These are phyloP conservation scores for Coregonus sp. DNA, from an alignment of 2,797 vertebrate species.

Conservation along the genomic window DNA sequence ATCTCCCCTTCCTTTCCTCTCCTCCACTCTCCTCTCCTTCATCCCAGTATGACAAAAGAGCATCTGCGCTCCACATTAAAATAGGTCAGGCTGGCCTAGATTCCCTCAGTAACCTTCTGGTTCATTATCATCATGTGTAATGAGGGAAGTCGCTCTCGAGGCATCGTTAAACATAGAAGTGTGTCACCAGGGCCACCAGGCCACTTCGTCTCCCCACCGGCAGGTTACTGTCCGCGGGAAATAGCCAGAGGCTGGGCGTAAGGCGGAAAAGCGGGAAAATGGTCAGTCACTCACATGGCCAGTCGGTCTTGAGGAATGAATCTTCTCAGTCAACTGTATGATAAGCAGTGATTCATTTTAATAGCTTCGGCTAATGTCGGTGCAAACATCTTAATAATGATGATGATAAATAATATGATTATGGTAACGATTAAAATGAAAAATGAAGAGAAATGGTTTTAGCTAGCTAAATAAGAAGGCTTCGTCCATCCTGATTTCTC, in stretches of 20 bases:
- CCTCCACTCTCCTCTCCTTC: background rate
- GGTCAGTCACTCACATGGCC: background rate
- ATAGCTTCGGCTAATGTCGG: background rate
- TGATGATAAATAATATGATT: background rate
- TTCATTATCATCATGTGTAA: constrained; percentile 54
- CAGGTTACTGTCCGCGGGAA: background rate
- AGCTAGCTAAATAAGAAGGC: constrained; percentile 23
- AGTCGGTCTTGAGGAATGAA: background rate
- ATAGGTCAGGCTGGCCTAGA: constrained; percentile 52
- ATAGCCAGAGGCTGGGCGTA: background rate
- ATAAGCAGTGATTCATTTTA: background rate
- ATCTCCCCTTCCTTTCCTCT: background rate
- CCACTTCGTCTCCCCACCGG: constrained; percentile 4
- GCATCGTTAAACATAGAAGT: constrained; percentile 37
- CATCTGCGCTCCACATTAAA: constrained; percentile 48
- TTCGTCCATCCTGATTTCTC: background rate
- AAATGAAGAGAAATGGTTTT: constrained; percentile 6
- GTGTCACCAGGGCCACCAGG: constrained; percentile 11
- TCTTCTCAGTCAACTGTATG: background rate
- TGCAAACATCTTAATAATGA: background rate
- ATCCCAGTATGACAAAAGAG: constrained; percentile 19
- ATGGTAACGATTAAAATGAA: background rate
- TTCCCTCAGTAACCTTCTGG: constrained; percentile 47
- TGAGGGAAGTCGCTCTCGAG: constrained; percentile 49
- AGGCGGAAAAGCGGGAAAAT: background rate